Evolutionary conservation across 2,888 invertebrate genomes (phyloP).

Genomic region (Drymonia ruficornis): DNA sequence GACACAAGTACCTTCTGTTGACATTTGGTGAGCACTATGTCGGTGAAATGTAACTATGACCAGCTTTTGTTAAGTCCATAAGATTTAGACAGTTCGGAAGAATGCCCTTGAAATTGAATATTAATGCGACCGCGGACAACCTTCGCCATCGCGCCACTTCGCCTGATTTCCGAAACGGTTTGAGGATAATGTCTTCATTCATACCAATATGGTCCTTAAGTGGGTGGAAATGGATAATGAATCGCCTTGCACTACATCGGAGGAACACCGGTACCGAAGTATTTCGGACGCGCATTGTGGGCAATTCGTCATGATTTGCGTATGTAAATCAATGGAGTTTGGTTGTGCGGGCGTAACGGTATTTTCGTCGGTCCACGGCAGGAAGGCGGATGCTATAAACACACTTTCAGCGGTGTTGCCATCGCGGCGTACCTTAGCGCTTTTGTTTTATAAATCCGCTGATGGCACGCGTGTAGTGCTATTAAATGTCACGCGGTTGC

Average conservation of each 20-base stretch:
- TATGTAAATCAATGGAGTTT: conserved; percentile 82
- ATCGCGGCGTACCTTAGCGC: conserved; percentile 52
- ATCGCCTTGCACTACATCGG: conserved; percentile 44
- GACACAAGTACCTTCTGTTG: conserved; percentile 21
- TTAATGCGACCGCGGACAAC: conserved; percentile 43
- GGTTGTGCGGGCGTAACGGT: conserved; percentile 79
- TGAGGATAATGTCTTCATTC: conserved; percentile 47
- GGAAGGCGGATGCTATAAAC: conserved; percentile 84
- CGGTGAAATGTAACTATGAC: conserved; percentile 22
- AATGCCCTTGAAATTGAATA: conserved; percentile 41
- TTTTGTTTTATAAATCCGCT: conserved; percentile 50
- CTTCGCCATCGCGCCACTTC: conserved; percentile 30
- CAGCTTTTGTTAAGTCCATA: neutral
- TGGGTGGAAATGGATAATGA: conserved; percentile 47
- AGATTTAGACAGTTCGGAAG: conserved; percentile 21
- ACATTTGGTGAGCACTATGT: conserved; percentile 30
- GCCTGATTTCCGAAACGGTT: conserved; percentile 37
- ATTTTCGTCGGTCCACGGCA: conserved; percentile 79
- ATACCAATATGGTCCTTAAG: conserved; percentile 43
- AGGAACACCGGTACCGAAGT: conserved; percentile 50
- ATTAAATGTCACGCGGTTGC: neutral
- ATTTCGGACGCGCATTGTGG: conserved; percentile 74
- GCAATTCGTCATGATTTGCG: conserved; percentile 83
- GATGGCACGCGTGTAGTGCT: conserved; percentile 27
- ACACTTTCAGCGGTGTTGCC: conserved; percentile 73